Base-by-base conservation (phyloP, 2,113 vertebrate genomes). In the Montifringilla adamsi region DNA sequence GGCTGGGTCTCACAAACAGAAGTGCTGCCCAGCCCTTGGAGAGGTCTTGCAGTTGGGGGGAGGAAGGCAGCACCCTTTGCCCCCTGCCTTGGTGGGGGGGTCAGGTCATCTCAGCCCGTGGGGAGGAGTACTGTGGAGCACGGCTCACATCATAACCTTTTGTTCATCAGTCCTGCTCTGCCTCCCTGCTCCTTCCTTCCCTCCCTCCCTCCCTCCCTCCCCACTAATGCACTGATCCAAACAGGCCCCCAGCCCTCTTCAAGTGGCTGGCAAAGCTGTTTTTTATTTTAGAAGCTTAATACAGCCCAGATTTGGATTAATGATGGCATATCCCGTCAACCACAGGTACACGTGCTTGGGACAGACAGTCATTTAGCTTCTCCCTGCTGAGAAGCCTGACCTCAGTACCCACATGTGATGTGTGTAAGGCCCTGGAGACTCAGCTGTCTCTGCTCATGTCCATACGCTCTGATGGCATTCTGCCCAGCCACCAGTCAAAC, bases 241-340 rank as follows among this genome's bases (percentile, higher is more conserved):
- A 87, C 50, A 59, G 13, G 78, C 63, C 82, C 91, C 27, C 3
- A 72, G 50, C 50, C 63, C 89, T 94, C 94, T 94, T 95, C 94
- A 94, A 96, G 84, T 94, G 96, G 94, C 85, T 94, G 55, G 64
- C 52, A 94, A 90, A 92, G 92, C 96, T 98, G 97, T 18, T 97
- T 98, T 97, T 96, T 94, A 97, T 98, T 98, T 97, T 84, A 85
- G 64, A 93, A 95, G 93, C 84, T 92, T 97, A 98, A 98, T 97
- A 84, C 11, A 11, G 90, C 80, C 95, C 97, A 97, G 96, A 74
- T 96, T 94, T 90, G 85, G 92, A 74, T 95, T 95, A 95, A 89
- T 84, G 82, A 91, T 80, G 94, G 93, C 74, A 33, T 95, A 97
- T 96, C 82, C 95, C 91, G n/a, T 87, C 95, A 97, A 98, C 97